A percentile compares a stretch with the other conserved stretches of the same genome.
Evolutionary conservation across 2,888 invertebrate genomes (phyloP).

Genomic region (Meiosimyza platycephala): DNA sequence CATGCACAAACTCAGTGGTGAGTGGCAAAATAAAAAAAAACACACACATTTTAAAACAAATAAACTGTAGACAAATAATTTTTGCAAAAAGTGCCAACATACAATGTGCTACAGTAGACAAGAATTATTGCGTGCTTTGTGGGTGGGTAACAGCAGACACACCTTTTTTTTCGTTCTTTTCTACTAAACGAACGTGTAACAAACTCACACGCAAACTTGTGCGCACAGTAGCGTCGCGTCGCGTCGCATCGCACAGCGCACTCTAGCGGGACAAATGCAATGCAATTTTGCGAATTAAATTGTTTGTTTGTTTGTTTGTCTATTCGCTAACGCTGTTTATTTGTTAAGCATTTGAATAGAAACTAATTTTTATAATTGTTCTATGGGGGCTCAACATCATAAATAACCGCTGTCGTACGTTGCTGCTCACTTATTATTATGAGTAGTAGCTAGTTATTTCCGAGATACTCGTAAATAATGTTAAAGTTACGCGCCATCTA

Average conservation of each 20-base stretch:
- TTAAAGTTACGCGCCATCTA: no score
- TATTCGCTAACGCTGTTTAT: background rate
- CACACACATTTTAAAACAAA: slow-evolving; percentile 19
- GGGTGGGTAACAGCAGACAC: no score
- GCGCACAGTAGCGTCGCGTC: no score
- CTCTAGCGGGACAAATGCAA: background rate
- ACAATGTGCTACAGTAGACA: background rate
- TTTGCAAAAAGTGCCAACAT: slow-evolving; percentile 15
- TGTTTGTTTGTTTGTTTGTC: slow-evolving; percentile 15
- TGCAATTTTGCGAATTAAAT: slow-evolving; percentile 25
- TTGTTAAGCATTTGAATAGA: slow-evolving; percentile 22
- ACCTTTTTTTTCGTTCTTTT: no score
- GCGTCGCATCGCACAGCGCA: no score
- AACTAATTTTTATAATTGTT: slow-evolving; percentile 32
- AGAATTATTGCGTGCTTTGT: background rate
- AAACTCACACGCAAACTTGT: no score
- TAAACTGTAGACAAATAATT: slow-evolving; percentile 21
- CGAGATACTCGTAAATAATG: no score
- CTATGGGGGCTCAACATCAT: background rate
- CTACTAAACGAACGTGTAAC: no score
- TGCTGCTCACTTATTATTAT: no score
- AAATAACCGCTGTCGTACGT: no score
- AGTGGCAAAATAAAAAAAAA: slow-evolving; percentile 2
- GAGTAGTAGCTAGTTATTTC: no score
- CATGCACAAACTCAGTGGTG: slow-evolving; percentile 13